phyloP scores from a whole-genome alignment of 2,888 invertebrate genomes.

The Pasiphila rectangulata region DNA sequence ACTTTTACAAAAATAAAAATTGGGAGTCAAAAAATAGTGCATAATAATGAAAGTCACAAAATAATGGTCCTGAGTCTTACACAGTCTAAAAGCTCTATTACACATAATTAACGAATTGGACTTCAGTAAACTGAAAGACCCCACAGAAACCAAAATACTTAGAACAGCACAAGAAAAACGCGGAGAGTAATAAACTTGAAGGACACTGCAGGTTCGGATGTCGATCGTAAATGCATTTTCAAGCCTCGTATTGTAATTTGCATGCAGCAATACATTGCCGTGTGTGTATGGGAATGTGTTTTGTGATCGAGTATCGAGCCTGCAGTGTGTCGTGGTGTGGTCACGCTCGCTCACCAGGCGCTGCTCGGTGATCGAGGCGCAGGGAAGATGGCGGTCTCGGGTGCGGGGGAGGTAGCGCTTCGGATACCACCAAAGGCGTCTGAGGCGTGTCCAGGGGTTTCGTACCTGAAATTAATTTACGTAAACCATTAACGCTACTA shows the following conservation, averaged over 20 bases:
- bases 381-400: constrained; percentile 75
- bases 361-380: constrained; percentile 79
- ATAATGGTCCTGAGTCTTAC: constrained; percentile 78
- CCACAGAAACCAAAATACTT: constrained; percentile 60
- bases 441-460: constrained; percentile 92
- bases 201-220: constrained; percentile 68
- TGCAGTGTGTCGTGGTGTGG: constrained; percentile 65
- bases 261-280: constrained; percentile 27
- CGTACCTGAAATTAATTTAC: constrained; percentile 67
- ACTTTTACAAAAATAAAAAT: constrained; percentile 55
- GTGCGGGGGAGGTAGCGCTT: constrained; percentile 69
- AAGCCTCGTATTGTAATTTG: constrained; percentile 37
- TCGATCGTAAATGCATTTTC: constrained; percentile 59
- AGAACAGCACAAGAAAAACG: constrained; percentile 72
- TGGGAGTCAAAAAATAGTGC: constrained; percentile 60
- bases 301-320: constrained; percentile 53
- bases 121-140: constrained; percentile 42
- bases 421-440: constrained; percentile 85
- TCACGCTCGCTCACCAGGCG: constrained; percentile 81
- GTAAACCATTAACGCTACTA: constrained; percentile 7
- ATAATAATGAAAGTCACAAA: constrained; percentile 55
- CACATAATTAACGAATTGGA: constrained; percentile 58
- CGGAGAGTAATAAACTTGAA: constrained; percentile 62
- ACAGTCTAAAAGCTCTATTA: constrained; percentile 75
- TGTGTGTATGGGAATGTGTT: constrained; percentile 57